Base-by-base conservation (phyloP, 2,888 invertebrate genomes). In the Brachylomia viminalis region DNA sequence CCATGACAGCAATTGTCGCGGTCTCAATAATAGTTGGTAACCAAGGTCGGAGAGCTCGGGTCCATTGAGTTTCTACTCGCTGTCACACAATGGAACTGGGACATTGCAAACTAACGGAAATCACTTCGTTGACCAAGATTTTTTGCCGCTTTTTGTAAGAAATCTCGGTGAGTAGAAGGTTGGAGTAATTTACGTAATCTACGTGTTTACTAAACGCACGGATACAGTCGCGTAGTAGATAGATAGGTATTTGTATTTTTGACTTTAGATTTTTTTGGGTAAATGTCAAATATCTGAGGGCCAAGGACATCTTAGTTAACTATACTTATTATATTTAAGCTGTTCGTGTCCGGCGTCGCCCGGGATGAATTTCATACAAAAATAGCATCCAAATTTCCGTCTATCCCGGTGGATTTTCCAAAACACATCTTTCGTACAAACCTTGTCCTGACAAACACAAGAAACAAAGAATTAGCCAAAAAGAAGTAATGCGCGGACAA, bases 31-130 rank as follows among this genome's bases (percentile, higher is more conserved):
- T 20, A 61, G 61, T 10, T 7, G 38, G 13, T 10, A 11, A 20
- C 23, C 75, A 70, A 75, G 82, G 84, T 49, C 56, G n/a, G 7
- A 38, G 47, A 5, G 20, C 15, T 69, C 42, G 23, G 42, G 62
- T 20, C 71, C 72, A 76, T 68, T 86, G 72, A 72, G 79, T 79
- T 77, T 85, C 78, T 82, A 75, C 17, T 64, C 54, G 33, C 27
- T 30, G 59, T 27, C 27, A 38, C 47, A 69, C 75, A 87, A 82
- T 82, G 20, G 13, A 82, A 75, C 54, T 68, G 30, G 72, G 47
- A 70, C 84, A 62, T 56, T 33, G 11, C 6, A 8, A 66, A 33
- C 38, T 49, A 61, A 54, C 61, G 75, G 72, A 75, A 80, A 71
- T 6, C 8, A 30, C 7, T 59, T n/a, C 38, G 49, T 49, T 72